phyloP scores from a whole-genome alignment of 2,113 vertebrate species.

The Pogonocichla stellata region DNA sequence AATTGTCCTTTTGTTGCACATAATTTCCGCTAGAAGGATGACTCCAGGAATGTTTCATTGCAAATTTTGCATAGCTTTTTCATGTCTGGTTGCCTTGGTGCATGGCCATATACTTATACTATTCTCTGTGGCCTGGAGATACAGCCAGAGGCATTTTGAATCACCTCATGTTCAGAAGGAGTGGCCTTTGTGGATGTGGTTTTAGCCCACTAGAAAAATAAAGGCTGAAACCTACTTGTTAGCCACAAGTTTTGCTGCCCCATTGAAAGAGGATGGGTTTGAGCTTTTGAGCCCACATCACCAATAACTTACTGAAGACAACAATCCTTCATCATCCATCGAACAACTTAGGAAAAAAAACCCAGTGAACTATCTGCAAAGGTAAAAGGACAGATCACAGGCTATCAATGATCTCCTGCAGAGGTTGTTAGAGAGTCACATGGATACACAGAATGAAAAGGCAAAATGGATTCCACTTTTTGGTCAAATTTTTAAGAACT shows the following conservation, averaged over 20 bases:
- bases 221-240: not conserved
- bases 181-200: not conserved
- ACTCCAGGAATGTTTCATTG: not conserved
- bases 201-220: not conserved
- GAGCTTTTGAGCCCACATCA: not conserved
- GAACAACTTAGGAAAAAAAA: not conserved
- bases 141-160: not conserved
- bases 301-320: not conserved
- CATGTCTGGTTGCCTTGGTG: not conserved
- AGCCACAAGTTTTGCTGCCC: not conserved
- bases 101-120: not conserved
- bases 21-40: not conserved
- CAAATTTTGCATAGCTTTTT: not conserved
- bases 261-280: not conserved
- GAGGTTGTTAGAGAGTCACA: not conserved
- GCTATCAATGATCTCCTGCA: not conserved
- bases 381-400: not conserved
- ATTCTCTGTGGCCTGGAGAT: not conserved
- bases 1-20: not conserved
- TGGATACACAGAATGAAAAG: not conserved
- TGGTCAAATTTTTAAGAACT: not conserved
- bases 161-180: not conserved
- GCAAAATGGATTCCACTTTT: not conserved
- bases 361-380: not conserved
- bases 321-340: not conserved